phyloP scores from a whole-genome alignment of 2,888 invertebrate genomes.

The Phymatocera aterrima region DNA sequence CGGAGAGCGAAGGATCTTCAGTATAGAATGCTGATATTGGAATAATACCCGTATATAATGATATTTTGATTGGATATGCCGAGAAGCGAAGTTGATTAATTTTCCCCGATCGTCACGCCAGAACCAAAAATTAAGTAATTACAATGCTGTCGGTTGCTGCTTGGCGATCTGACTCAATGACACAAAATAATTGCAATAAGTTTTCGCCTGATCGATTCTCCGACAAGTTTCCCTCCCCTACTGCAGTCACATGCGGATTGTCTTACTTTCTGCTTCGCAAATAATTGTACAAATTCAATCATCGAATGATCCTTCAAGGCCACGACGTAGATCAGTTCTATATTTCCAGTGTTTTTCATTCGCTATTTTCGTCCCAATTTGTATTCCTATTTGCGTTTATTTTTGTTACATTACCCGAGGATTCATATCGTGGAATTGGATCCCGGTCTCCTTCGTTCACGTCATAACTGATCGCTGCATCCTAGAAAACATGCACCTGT shows the following conservation, averaged over 20 bases:
- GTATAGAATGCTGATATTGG: not conserved
- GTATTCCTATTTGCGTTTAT: not conserved
- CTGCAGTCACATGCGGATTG: not conserved
- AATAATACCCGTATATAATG: not conserved
- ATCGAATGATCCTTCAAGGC: not conserved
- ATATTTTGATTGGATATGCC: not conserved
- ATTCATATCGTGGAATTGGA: slow-evolving; percentile 83
- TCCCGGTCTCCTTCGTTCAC: slow-evolving; percentile 87
- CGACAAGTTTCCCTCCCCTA: not conserved
- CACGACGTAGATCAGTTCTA: not conserved
- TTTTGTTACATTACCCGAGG: slow-evolving; percentile 69
- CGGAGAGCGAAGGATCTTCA: not conserved
- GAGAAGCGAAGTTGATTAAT: not conserved
- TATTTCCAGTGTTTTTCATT: not conserved
- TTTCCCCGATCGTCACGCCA: not conserved
- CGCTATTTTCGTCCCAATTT: not conserved
- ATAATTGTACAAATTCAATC: not conserved
- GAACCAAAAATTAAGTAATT: not conserved
- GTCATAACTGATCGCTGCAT: slow-evolving; percentile 90
- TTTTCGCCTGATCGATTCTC: not conserved
- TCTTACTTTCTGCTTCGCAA: not conserved
- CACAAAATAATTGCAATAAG: not conserved
- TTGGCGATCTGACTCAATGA: not conserved
- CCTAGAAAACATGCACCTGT: slow-evolving; percentile 79
- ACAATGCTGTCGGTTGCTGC: not conserved